Evolutionary conservation across 2,888 invertebrate genomes (phyloP).

Genomic region (Drosophila suboccidentalis): DNA sequence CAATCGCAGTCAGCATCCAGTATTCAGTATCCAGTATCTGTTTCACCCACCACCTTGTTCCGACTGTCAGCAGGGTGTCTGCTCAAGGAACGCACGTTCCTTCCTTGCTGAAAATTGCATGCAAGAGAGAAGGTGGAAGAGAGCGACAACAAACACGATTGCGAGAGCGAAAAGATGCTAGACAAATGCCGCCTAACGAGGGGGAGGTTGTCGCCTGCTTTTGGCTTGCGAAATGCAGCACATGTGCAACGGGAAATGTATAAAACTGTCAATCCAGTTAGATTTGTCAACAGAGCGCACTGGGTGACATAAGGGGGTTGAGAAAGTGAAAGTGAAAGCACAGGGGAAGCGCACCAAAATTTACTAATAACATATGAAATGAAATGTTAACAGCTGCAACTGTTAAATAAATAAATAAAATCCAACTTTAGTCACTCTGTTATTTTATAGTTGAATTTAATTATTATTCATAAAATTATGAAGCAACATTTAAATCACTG

Average conservation of each 20-base stretch:
- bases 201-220: slow-evolving; percentile 29
- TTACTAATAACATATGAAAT: not conserved
- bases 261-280: slow-evolving; percentile 56
- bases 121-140: slow-evolving; percentile 7
- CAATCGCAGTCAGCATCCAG: not conserved
- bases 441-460: not conserved
- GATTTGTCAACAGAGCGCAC: slow-evolving; percentile 56
- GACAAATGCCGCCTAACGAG: slow-evolving; percentile 46
- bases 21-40: not conserved
- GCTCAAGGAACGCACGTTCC: slow-evolving; percentile 50
- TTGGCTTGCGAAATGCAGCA: slow-evolving; percentile 44
- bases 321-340: slow-evolving; percentile 9
- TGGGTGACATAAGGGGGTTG: slow-evolving; percentile 45
- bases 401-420: not conserved
- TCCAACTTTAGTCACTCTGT: not conserved
- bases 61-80: slow-evolving; percentile 66
- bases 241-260: slow-evolving; percentile 62
- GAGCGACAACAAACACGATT: slow-evolving; percentile 8
- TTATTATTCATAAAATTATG: not conserved
- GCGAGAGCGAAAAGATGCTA: slow-evolving; percentile 56
- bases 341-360: slow-evolving; percentile 2
- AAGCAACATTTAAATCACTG: slow-evolving; percentile 1
- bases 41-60: slow-evolving; percentile 23
- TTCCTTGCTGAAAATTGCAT: slow-evolving; percentile 25
- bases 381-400: slow-evolving; percentile 14